These are phyloP conservation scores for Mormyrus lacerda DNA, from an alignment of 2,113 vertebrate genomes.

Conservation along the genomic window DNA sequence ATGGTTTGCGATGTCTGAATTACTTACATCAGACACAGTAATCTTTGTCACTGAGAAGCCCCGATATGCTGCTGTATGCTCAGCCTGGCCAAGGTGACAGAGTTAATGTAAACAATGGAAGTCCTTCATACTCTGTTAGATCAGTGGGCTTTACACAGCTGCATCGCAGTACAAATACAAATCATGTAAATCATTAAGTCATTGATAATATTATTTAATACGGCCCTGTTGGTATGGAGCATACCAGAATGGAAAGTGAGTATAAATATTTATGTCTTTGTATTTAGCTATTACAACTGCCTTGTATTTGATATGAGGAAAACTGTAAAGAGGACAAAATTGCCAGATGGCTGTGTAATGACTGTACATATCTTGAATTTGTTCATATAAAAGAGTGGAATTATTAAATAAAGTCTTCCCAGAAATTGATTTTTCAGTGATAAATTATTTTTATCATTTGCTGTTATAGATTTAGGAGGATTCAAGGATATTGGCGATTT, in stretches of 20 bases:
- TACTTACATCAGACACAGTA: background rate
- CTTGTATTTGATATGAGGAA: conserved; percentile 7
- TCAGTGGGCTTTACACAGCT: background rate
- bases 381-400: background rate
- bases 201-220: background rate
- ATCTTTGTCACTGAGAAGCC: background rate
- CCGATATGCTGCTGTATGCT: background rate
- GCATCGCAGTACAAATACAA: background rate
- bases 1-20: background rate
- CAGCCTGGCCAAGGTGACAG: background rate
- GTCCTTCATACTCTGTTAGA: background rate
- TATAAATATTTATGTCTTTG: background rate
- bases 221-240: background rate
- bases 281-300: background rate
- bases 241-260: background rate
- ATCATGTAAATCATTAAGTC: background rate
- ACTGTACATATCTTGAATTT: conserved; percentile 7
- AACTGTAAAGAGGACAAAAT: background rate
- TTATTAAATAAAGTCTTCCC: conserved; percentile 11
- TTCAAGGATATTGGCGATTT: background rate
- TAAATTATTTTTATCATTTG: background rate
- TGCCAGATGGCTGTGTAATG: background rate
- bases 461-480: background rate
- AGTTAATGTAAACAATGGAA: background rate
- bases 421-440: background rate